phyloP scores from a whole-genome alignment of 2,113 vertebrate species.

The Erinaceus europaeus region DNA sequence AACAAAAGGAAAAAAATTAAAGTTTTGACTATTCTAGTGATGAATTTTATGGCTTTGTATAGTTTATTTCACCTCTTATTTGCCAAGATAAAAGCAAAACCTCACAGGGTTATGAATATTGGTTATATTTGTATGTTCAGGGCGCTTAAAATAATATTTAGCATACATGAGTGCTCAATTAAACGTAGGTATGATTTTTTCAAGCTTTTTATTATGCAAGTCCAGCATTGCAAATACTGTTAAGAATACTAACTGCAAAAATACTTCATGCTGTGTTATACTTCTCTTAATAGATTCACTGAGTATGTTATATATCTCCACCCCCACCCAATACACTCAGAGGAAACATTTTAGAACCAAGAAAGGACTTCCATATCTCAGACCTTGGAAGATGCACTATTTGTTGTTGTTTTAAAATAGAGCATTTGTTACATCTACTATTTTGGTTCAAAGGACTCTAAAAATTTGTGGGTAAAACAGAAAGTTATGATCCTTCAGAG shows the following conservation, averaged over 20 bases:
- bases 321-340: too few species aligned
- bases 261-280: background rate
- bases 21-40: background rate
- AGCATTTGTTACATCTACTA: too few species aligned
- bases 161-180: background rate
- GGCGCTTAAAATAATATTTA: background rate
- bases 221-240: background rate
- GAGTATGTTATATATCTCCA: background rate
- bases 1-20: too few species aligned
- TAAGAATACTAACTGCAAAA: background rate
- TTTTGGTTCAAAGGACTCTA: too few species aligned
- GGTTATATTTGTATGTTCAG: background rate
- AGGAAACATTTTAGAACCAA: too few species aligned
- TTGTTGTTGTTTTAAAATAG: too few species aligned
- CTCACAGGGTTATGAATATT: background rate
- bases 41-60: background rate
- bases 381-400: too few species aligned
- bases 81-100: background rate
- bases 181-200: background rate
- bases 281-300: background rate
- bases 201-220: background rate
- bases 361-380: too few species aligned
- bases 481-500: too few species aligned
- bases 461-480: too few species aligned
- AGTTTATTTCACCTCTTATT: background rate